phyloP scores from a whole-genome alignment of 2,113 vertebrate genomes.

The Erythrocebus patas region DNA sequence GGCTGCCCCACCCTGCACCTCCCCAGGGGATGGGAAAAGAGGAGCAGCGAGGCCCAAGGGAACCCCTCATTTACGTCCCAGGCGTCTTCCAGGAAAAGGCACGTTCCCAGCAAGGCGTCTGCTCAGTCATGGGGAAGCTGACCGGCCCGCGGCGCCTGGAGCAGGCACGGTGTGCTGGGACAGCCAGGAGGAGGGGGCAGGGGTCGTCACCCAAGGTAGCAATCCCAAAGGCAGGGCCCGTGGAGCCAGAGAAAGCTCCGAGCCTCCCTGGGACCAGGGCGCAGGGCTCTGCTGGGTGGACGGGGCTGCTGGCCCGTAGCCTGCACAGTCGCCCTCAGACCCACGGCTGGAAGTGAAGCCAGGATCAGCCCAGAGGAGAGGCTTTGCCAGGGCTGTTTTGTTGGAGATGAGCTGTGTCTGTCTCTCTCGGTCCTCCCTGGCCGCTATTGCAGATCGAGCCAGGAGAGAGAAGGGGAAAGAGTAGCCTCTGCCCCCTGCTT shows the following conservation, averaged over 20 bases:
- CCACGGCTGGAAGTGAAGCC: background rate
- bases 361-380: background rate
- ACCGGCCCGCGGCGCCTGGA: background rate
- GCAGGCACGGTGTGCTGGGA: background rate
- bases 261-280: background rate
- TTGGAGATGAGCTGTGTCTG: background rate
- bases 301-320: background rate
- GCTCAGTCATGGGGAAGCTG: background rate
- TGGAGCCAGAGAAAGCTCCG: background rate
- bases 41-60: too few species aligned
- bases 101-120: too few species aligned
- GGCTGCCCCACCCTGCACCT: background rate
- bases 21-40: too few species aligned
- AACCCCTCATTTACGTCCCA: too few species aligned
- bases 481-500: accelerated
- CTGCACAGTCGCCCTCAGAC: accelerated
- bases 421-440: background rate
- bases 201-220: background rate
- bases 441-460: background rate
- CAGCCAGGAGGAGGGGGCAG: background rate
- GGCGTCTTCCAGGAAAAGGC: background rate
- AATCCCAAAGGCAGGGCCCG: background rate
- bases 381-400: background rate
- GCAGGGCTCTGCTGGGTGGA: background rate
- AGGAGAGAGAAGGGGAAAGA: too few species aligned